phyloP scores from a whole-genome alignment of 2,888 invertebrate genomes.

The Habroteleia sp. region DNA sequence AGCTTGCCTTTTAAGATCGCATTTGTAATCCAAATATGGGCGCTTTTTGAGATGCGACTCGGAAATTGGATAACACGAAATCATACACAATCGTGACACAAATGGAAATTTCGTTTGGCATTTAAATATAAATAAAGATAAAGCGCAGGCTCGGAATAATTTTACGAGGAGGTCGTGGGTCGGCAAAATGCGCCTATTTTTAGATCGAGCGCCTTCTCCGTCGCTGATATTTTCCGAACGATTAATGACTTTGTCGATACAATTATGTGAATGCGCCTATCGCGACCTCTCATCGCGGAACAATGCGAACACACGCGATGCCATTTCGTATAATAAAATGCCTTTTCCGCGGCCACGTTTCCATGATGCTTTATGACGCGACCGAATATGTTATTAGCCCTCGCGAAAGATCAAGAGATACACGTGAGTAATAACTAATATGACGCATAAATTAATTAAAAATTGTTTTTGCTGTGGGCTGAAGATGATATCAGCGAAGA shows the following conservation, averaged over 20 bases:
- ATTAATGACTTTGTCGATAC: constrained; percentile 51
- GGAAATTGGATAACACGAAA: constrained; percentile 22
- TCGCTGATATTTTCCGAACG: constrained; percentile 27
- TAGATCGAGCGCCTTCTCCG: neutral
- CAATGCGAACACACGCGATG: constrained; percentile 39
- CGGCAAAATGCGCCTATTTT: constrained; percentile 8
- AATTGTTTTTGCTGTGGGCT: constrained; percentile 13
- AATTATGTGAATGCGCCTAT: constrained; percentile 48
- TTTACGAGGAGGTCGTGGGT: constrained; percentile 11
- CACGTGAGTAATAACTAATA: constrained; percentile 33
- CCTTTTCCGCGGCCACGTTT: constrained; percentile 22
- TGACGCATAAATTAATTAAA: constrained; percentile 45
- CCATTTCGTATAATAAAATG: constrained; percentile 23
- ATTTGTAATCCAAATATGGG: constrained; percentile 56
- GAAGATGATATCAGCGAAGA: neutral
- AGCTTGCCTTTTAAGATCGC: constrained; percentile 27
- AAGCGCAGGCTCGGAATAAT: constrained; percentile 14
- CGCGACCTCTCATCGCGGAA: constrained; percentile 24
- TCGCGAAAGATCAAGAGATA: constrained; percentile 29
- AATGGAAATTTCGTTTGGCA: constrained; percentile 18
- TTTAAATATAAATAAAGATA: constrained; percentile 45
- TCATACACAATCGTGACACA: constrained; percentile 22
- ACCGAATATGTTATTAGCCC: constrained; percentile 30
- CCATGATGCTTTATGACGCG: constrained; percentile 39
- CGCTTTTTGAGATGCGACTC: constrained; percentile 25